Base-by-base conservation (phyloP, 30 jellyfish, hydroid and myxozoan species). In the Cassiopea andromeda region DNA sequence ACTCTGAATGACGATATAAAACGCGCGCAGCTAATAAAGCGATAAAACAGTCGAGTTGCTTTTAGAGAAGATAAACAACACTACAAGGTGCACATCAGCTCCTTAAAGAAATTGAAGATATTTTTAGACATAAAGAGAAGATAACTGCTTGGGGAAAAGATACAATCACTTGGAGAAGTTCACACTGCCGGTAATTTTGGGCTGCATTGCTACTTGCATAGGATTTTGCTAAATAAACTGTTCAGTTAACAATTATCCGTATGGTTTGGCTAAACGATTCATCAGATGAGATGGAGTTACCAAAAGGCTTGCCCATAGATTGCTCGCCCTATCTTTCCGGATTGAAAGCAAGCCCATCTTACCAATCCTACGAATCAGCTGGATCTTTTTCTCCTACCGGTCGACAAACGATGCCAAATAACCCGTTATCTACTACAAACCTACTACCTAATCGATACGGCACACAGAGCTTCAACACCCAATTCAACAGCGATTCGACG, bases 221-320 rank as follows among this genome's bases (percentile, higher is more conserved):
- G 64, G 64, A 54, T 10, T 3, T 54, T 54, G 64, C 64, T 3
- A 54, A 6, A 64, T 2, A 64, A 13, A 17, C 73, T 64, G 19
- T 64, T 64, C 73, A 64, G 2, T 27, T 64, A 64, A 12, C 57
- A 18, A 72, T 64, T 57, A 48, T 86, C 93, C 93, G 93, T 60
- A 86, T 86, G 93, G 93, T 86, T 86, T 86, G 93, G 93, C 15
- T 86, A 86, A 48, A 68, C 74, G 93, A 86, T 86, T 76, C 93
- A 6, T 75, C 93, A 0, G 93, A 75, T 27, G 93, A 86, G 81
- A 86, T 86, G 93, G 93, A 86, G 74, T 87, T 86, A 19, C 93
- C 87, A 46, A 86, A 86, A 77, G 93, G 89, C 54, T 71, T 86
- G 89, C 93, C 93, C 16, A 75, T 86, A 9, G 93, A 86, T 78